Conservation (phyloP, 2,113 vertebrate genomes). For the Silurus glanis region DNA sequence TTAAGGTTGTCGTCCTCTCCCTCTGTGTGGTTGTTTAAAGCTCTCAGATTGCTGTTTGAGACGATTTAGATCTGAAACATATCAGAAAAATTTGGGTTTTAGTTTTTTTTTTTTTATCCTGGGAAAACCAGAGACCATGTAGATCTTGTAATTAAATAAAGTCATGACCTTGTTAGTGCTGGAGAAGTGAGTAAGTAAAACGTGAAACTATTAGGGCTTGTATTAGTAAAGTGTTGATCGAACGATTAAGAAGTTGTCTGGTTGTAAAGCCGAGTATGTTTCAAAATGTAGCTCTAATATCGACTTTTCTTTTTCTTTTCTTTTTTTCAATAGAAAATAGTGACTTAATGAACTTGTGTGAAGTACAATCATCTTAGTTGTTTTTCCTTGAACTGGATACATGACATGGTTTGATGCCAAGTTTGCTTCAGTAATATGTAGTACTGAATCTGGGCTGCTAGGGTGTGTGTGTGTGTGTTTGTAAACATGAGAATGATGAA, state of each 20-base stretch:
- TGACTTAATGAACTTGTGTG: conserved; percentile 59
- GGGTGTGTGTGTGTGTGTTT: conserved; percentile 46
- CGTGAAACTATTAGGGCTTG: background rate
- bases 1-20: too few species aligned
- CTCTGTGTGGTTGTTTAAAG: background rate
- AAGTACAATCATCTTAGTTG: conserved; percentile 72
- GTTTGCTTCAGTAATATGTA: conserved; percentile 27
- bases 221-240: too few species aligned
- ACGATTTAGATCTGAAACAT: too few species aligned
- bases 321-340: background rate
- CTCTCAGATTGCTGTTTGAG: too few species aligned
- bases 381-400: conserved; percentile 29
- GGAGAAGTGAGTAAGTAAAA: background rate
- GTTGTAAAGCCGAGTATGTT: background rate
- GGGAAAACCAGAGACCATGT: background rate
- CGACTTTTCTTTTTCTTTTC: conserved; percentile 18
- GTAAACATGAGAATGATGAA: background rate
- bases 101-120: background rate
- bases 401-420: conserved; percentile 49
- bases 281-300: conserved; percentile 45
- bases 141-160: background rate
- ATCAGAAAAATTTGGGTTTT: background rate
- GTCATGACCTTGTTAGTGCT: background rate
- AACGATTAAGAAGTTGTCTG: background rate
- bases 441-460: conserved; percentile 47